Evolutionary conservation across 2,888 invertebrate genomes (phyloP).

Genomic region (Eupithecia exiguata): DNA sequence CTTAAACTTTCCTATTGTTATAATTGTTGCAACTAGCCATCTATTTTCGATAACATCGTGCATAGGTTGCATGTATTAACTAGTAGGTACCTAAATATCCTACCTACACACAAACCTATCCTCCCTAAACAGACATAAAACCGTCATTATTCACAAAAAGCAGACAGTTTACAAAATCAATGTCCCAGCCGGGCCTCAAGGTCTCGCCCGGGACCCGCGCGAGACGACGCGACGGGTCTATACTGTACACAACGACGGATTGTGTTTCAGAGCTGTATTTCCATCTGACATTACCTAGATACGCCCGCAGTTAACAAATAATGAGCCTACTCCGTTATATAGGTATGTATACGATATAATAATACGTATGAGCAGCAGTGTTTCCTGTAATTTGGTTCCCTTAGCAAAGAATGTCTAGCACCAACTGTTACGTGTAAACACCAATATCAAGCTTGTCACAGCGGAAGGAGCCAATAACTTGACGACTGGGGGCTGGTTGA

Average conservation of each 20-base stretch:
- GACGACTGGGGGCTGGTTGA: conserved; percentile 36
- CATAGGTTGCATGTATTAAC: not conserved
- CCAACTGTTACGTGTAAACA: not conserved
- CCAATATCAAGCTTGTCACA: conserved; percentile 16
- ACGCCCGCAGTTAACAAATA: no score
- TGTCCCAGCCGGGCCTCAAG: conserved; percentile 25
- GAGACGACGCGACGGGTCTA: conserved; percentile 15
- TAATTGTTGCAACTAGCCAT: not conserved
- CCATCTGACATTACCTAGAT: no score
- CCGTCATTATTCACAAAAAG: conserved; percentile 21
- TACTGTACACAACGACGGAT: conserved; percentile 25
- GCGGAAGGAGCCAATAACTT: conserved; percentile 35
- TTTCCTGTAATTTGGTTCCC: not conserved
- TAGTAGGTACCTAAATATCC: not conserved
- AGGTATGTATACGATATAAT: no score
- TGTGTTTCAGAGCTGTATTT: no score
- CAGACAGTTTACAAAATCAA: conserved; percentile 28
- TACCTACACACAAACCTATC: not conserved
- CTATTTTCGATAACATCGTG: not conserved
- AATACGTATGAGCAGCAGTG: no score
- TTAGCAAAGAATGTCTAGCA: not conserved
- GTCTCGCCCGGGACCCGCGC: conserved; percentile 23
- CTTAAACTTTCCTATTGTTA: not conserved
- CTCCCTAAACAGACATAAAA: not conserved
- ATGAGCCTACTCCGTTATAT: no score